Evolutionary conservation across 2,797 vertebrate species (phyloP).

Genomic region (Natrix natrix): DNA sequence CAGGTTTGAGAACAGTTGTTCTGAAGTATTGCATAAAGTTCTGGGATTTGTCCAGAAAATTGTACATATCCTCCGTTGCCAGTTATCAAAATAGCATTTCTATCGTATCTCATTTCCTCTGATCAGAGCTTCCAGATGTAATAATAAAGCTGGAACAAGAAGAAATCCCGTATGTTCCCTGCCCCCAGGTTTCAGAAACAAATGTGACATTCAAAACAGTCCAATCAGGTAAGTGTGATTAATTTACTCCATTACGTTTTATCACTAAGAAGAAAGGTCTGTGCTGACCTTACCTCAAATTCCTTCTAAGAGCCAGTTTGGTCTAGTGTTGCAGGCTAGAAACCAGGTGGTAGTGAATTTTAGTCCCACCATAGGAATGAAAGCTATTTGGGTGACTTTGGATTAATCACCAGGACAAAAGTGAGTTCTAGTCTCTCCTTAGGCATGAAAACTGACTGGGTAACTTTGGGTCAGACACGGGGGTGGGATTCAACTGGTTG

Average conservation of each 20-base stretch:
- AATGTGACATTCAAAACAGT: neutral
- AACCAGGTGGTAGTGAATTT: neutral
- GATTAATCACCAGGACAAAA: neutral
- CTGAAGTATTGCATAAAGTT: neutral
- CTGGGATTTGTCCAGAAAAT: neutral
- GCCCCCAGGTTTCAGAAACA: neutral
- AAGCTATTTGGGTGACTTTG: neutral
- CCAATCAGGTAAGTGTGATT: constrained; percentile 3
- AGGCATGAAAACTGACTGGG: neutral
- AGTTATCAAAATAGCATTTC: neutral
- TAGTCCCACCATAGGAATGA: neutral
- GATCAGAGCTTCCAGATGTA: constrained; percentile 28
- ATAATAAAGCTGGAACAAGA: constrained; percentile 25
- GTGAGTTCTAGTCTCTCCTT: neutral
- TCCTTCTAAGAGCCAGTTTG: neutral
- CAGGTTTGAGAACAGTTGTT: neutral
- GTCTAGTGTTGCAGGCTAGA: neutral
- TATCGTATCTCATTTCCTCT: neutral
- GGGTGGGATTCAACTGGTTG: no score
- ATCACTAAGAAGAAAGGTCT: neutral
- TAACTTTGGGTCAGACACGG: no score
- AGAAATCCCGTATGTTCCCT: neutral
- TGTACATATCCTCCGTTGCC: neutral
- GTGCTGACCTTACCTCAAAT: neutral
- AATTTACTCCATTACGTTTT: neutral